Base-by-base conservation (phyloP, 1,140 invertebrate genomes). In the Lepidurus apus region DNA sequence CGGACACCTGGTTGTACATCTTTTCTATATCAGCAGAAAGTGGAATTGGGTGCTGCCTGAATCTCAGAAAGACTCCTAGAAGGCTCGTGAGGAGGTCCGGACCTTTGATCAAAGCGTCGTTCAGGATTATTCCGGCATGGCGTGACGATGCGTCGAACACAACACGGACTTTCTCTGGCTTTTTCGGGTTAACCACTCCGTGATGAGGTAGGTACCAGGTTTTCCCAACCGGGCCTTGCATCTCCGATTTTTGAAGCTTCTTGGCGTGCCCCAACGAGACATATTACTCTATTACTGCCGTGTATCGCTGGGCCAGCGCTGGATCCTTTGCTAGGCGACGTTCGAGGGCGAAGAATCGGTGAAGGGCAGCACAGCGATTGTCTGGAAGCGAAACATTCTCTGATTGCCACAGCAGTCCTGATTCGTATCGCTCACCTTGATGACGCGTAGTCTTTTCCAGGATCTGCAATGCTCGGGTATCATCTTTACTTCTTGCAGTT, bases 81-180 rank as follows among this genome's bases (percentile, higher is more conserved):
- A 82, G 43, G 17, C 73, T 75, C 13, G 45, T 75, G 1, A 81
- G 34, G 5, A 82, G 21, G 34, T 81, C 77, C 1, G 77, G 79
- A 0, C 81, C 81, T 45, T 76, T 81, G 0, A 81, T n/a, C 2
- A 81, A 26, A 0, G 13, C 53, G 13, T 78, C 77, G 42, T 81
- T 82, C 0, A 82, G 73, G 11, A 47, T 76, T 6, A 26, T 26
- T 5, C 81, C 81, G 13, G 21, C 4, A 47, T 42, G 43, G 17
- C 74, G n/a, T 8, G 81, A 78, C 1, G 81, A 80, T 1, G 80
- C 75, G 75, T 82, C 81, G 47, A 82, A 82, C 1, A 82, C 81
- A 11, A 82, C 42, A 1, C 81, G 65, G 7, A 80, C 13, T 73
- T 82, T 82, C 42, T 73, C 79, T 1, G 77, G 77, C 43, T 80